Conservation (phyloP, 2,113 vertebrate species). For the Cyrtonyx montezumae region DNA sequence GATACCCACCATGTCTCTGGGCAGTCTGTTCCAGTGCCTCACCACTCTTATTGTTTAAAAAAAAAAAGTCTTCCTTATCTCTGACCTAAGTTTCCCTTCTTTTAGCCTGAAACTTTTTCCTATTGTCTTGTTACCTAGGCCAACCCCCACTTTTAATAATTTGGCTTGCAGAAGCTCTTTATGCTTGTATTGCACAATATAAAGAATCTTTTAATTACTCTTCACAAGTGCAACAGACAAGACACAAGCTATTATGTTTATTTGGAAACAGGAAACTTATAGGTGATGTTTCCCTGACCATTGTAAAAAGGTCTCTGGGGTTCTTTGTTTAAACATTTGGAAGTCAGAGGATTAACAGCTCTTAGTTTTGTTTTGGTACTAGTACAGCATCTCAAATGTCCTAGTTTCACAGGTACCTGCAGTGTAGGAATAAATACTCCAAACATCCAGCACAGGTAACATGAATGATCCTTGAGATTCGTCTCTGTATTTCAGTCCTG, state of each 20-base stretch:
- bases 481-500: background rate
- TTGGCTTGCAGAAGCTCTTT: background rate
- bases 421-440: background rate
- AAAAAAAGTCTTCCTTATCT: no score
- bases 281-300: background rate
- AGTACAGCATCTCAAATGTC: background rate
- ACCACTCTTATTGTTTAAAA: no score
- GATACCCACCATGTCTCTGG: no score
- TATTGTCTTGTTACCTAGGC: no score
- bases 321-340: background rate
- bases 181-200: background rate
- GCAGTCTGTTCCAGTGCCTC: no score
- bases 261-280: background rate
- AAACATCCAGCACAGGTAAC: background rate
- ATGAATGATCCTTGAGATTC: background rate
- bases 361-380: background rate
- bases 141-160: background rate
- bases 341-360: background rate
- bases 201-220: background rate
- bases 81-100: no score
- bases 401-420: conserved; percentile 5
- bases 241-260: background rate
- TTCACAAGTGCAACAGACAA: background rate
- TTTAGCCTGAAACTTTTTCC: no score
- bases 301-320: background rate